Evolutionary conservation across 2,888 invertebrate genomes (phyloP).

Genomic region (Tetrapedia diversipes): DNA sequence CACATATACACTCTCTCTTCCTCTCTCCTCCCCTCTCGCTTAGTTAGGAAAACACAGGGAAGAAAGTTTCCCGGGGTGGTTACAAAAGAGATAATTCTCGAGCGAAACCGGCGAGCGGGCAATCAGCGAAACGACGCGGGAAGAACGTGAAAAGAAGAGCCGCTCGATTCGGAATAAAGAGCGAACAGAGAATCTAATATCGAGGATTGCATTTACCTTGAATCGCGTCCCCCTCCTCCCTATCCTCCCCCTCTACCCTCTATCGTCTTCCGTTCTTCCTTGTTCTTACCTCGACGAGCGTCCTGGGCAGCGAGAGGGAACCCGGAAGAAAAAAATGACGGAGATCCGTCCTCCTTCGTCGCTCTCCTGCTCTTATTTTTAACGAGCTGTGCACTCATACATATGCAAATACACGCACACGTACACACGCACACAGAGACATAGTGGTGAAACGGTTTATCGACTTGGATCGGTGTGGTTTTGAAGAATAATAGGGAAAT

Average conservation of each 20-base stretch:
- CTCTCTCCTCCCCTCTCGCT: no score
- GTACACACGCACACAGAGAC: background rate
- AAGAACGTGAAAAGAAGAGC: slow-evolving; percentile 56
- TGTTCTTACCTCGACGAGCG: no score
- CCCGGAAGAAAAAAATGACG: slow-evolving; percentile 34
- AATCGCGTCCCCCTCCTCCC: slow-evolving; percentile 37
- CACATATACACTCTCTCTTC: no score
- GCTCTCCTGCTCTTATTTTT: slow-evolving; percentile 21
- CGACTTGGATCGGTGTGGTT: slow-evolving; percentile 17
- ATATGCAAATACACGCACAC: background rate
- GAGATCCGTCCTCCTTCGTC: slow-evolving; percentile 1
- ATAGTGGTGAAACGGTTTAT: slow-evolving; percentile 26
- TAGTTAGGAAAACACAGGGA: slow-evolving; percentile 3
- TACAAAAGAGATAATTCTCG: slow-evolving; percentile 55
- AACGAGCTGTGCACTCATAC: slow-evolving; percentile 14
- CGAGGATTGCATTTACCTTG: slow-evolving; percentile 66
- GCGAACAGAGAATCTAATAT: slow-evolving; percentile 66
- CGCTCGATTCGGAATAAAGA: slow-evolving; percentile 46
- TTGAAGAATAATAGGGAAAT: slow-evolving; percentile 41
- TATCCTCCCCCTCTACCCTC: background rate
- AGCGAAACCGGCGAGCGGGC: slow-evolving; percentile 44
- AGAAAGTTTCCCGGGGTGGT: slow-evolving; percentile 41
- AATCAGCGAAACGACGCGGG: slow-evolving; percentile 56
- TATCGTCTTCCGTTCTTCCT: no score
- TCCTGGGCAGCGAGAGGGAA: background rate